Evolutionary conservation across 2,888 invertebrate genomes (phyloP).

Genomic region (Platycheirus albimanus): DNA sequence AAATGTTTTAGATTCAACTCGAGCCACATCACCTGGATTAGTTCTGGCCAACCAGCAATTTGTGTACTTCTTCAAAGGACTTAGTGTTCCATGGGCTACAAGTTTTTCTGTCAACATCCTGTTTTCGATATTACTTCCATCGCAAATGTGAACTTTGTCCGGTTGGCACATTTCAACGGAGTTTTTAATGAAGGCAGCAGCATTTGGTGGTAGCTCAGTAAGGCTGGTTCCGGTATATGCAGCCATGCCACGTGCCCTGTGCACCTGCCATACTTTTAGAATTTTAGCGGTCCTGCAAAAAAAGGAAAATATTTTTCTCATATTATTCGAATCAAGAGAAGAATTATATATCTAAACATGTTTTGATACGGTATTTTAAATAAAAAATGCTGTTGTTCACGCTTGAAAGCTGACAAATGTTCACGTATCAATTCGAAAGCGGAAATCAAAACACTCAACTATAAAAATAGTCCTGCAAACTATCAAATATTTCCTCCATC

Average conservation of each 20-base stretch:
- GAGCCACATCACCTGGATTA: conserved; percentile 98
- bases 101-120: conserved; percentile 88
- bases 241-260: conserved; percentile 12
- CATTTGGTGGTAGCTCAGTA: conserved; percentile 80
- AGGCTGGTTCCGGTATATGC: conserved; percentile 59
- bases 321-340: no score
- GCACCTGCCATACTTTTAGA: conserved; percentile 44
- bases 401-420: no score
- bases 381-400: no score
- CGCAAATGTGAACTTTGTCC: conserved; percentile 94
- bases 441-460: no score
- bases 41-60: conserved; percentile 98
- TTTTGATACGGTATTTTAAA: no score
- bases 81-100: conserved; percentile 90
- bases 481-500: no score
- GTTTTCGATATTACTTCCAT: conserved; percentile 94
- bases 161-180: conserved; percentile 93
- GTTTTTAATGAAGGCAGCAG: conserved; percentile 89
- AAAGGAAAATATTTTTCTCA: not conserved
- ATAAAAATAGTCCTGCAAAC: no score
- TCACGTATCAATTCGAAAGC: no score
- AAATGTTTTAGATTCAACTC: conserved; percentile 98
- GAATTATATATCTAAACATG: no score
- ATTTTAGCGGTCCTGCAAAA: conserved; percentile 48
- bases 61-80: conserved; percentile 92